Base-by-base conservation (phyloP, 2,797 vertebrate species). In the Poecilia gillii region DNA sequence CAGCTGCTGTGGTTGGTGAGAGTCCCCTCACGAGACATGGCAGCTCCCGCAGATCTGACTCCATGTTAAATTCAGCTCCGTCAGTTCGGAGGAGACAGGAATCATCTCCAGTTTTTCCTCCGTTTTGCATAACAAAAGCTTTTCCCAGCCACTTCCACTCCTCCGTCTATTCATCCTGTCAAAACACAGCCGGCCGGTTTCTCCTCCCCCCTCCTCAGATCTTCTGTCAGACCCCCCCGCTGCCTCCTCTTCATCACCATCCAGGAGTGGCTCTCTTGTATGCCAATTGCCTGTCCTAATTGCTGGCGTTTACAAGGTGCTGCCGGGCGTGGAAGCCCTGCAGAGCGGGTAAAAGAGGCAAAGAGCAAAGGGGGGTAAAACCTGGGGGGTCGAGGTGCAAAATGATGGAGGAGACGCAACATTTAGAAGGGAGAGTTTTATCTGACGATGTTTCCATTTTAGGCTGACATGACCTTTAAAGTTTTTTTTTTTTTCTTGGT, bases 81-180 rank as follows among this genome's bases (percentile, higher is more conserved):
- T 80, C 18, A 46, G 66, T 31, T 77, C 0, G 11, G 9, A 87
- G 53, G 74, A 74, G 75, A 79, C 76, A 46, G 85, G 85, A 89
- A 89, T 72, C 79, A 68, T 80, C 82, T 84, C 73, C 33, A 73
- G 57, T 43, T 80, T 49, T 41, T 39, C 47, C 18, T 41, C 36
- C 75, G 51, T 78, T 92, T 92, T 92, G 85, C 92, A 94, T 91
- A 87, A 93, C 90, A 94, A 92, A 93, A 88, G 82, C 85, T 74
- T 81, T 82, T 84, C 79, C 78, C 80, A 78, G 76, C 74, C 84
- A 70, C 79, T 78, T 77, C 51, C 86, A 85, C 87, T 84, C 83
- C 89, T 87, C 86, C 85, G 28, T 82, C 88, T 83, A 81, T 89
- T 88, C 87, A 92, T 77, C 74, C 81, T 87, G 87, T 88, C 90